These are phyloP conservation scores for Eledona agricola DNA, from an alignment of 2,888 invertebrate genomes.

Conservation along the genomic window DNA sequence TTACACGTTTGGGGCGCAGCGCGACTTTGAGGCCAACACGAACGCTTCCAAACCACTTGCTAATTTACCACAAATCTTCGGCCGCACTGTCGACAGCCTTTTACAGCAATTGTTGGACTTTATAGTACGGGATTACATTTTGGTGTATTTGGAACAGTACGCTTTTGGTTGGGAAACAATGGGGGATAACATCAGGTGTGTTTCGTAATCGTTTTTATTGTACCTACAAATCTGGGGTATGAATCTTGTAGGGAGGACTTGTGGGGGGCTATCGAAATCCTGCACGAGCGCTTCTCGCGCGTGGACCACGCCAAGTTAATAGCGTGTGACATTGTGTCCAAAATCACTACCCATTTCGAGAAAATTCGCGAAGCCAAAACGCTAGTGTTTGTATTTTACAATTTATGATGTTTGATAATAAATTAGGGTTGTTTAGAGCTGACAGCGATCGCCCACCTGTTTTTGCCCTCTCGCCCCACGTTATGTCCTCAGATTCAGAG, in stretches of 20 bases:
- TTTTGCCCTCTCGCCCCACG: conserved; percentile 78
- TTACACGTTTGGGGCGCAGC: background rate
- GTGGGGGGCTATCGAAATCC: conserved; percentile 80
- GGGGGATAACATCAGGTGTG: conserved; percentile 64
- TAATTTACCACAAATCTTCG: conserved; percentile 81
- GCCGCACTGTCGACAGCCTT: conserved; percentile 83
- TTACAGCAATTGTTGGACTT: conserved; percentile 85
- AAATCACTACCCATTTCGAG: conserved; percentile 85
- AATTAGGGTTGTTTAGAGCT: conserved; percentile 61
- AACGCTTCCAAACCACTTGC: conserved; percentile 46
- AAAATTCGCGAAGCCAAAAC: conserved; percentile 81
- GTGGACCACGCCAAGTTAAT: conserved; percentile 85
- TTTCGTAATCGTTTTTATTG: conserved; percentile 45
- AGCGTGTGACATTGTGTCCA: conserved; percentile 82
- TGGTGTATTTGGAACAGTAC: conserved; percentile 75
- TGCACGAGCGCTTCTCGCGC: conserved; percentile 76
- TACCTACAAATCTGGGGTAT: too few relatives aligned
- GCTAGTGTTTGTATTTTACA: conserved; percentile 72
- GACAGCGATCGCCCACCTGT: conserved; percentile 73
- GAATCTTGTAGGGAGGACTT: conserved; percentile 73
- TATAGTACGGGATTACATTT: conserved; percentile 80
- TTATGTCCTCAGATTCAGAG: conserved; percentile 78
- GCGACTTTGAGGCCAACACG: conserved; percentile 12
- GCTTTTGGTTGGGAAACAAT: conserved; percentile 64
- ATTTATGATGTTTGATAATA: too few relatives aligned